Percentiles rank a stretch among this genome's conserved stretches.
phyloP scores from a whole-genome alignment of 2,797 vertebrate species.

The Gallinago stenura region DNA sequence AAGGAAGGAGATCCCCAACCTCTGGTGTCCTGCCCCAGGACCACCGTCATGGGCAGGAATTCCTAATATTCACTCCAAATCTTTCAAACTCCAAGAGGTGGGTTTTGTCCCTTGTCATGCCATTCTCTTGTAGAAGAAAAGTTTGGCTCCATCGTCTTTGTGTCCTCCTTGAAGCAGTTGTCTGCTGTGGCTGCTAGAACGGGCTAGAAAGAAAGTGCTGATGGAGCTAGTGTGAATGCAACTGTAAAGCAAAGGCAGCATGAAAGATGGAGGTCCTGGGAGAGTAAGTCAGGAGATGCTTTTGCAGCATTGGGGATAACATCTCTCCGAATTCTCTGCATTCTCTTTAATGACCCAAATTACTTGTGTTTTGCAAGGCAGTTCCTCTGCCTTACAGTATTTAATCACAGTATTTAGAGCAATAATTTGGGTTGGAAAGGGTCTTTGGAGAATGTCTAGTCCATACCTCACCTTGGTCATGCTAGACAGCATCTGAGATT shows the following conservation, averaged over 20 bases:
- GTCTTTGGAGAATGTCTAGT: background rate
- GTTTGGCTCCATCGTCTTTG: background rate
- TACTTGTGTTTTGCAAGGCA: background rate
- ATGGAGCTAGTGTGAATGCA: background rate
- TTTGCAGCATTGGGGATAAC: background rate
- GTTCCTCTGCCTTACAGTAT: background rate
- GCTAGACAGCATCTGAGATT: background rate
- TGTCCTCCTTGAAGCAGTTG: background rate
- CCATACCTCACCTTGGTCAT: background rate
- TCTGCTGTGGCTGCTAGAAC: background rate
- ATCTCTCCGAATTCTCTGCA: background rate
- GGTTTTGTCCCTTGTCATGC: background rate
- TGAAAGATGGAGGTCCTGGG: background rate
- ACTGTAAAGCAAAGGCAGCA: background rate
- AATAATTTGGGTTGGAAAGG: background rate
- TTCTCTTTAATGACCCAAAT: rapidly evolving
- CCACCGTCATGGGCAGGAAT: rapidly evolving
- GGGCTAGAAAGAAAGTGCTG: background rate
- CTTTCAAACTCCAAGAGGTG: background rate
- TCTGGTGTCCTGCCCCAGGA: background rate
- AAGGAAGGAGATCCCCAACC: background rate
- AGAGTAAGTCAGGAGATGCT: background rate
- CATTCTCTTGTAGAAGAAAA: background rate
- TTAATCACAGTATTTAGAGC: background rate
- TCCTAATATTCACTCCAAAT: background rate